Percentiles rank a stretch among this genome's conserved stretches.
Evolutionary conservation across 2,888 invertebrate species (phyloP).

Genomic region (Smittia sp.): DNA sequence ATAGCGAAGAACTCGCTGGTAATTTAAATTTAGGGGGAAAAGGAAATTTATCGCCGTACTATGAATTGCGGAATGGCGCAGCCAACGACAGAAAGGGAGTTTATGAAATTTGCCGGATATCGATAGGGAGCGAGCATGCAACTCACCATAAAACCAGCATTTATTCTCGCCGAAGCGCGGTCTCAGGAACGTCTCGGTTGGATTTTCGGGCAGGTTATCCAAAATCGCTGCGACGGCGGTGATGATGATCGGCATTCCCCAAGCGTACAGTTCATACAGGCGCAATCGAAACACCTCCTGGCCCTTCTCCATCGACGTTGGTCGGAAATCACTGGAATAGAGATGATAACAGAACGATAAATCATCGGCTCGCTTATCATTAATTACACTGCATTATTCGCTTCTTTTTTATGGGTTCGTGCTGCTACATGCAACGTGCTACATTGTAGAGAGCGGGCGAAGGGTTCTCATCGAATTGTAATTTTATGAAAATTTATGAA

Average conservation of each 20-base stretch:
- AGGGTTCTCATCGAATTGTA: conserved; percentile 24
- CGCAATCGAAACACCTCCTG: conserved; percentile 78
- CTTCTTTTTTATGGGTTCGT: not conserved
- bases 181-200: conserved; percentile 62
- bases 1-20: conserved; percentile 18
- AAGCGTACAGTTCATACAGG: conserved; percentile 78
- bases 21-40: conserved; percentile 35
- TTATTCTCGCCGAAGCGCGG: conserved; percentile 75
- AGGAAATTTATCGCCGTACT: conserved; percentile 13
- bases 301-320: conserved; percentile 78
- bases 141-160: conserved; percentile 81
- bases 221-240: conserved; percentile 71
- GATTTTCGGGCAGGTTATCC: conserved; percentile 64
- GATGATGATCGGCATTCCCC: conserved; percentile 78
- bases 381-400: conserved; percentile 32
- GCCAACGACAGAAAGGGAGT: not conserved
- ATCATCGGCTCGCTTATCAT: conserved; percentile 34
- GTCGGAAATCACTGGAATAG: conserved; percentile 72
- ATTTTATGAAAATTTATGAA: conserved; percentile 40
- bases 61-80: conserved; percentile 17
- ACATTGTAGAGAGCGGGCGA: not conserved
- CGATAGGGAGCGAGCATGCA: not conserved
- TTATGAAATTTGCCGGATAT: not conserved
- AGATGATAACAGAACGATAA: conserved; percentile 42
- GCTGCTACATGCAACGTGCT: not conserved